These are phyloP conservation scores for Xestobium rufovillosum DNA, from an alignment of 2,888 invertebrate species.

Conservation along the genomic window DNA sequence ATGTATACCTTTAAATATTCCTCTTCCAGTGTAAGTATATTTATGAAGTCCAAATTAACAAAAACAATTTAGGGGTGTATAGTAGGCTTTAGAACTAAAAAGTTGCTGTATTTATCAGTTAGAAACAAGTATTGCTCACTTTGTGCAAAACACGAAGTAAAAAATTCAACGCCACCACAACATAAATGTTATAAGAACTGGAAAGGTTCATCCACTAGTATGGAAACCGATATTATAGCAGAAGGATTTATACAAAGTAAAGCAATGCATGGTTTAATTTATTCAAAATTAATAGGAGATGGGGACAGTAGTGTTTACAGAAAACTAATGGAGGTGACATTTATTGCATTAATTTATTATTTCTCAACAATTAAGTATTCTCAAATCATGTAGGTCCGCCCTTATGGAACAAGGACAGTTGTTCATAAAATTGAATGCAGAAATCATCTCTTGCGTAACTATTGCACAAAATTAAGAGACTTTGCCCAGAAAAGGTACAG, in stretches of 20 bases:
- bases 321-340: conserved; percentile 11
- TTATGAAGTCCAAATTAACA: too few species aligned
- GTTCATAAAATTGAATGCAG: conserved; percentile 16
- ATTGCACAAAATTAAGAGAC: conserved; percentile 11
- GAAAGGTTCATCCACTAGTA: conserved; percentile 11
- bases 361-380: too few species aligned
- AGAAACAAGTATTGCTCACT: conserved; percentile 14
- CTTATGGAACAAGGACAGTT: conserved; percentile 6
- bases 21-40: too few species aligned
- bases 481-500: conserved; percentile 5
- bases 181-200: conserved; percentile 16
- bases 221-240: conserved; percentile 15
- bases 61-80: too few species aligned
- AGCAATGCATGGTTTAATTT: conserved; percentile 13
- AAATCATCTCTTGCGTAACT: conserved; percentile 14
- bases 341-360: too few species aligned
- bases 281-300: conserved; percentile 13
- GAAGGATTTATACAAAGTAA: conserved; percentile 11
- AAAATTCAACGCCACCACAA: too few species aligned
- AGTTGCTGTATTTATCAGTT: conserved; percentile 12
- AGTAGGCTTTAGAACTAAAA: conserved; percentile 11
- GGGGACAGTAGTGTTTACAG: conserved; percentile 15
- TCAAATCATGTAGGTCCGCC: too few species aligned
- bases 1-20: too few species aligned
- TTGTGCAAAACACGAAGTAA: conserved; percentile 8